phyloP scores from a whole-genome alignment of 2,797 vertebrate species.

The Bryconaethiops microstoma region DNA sequence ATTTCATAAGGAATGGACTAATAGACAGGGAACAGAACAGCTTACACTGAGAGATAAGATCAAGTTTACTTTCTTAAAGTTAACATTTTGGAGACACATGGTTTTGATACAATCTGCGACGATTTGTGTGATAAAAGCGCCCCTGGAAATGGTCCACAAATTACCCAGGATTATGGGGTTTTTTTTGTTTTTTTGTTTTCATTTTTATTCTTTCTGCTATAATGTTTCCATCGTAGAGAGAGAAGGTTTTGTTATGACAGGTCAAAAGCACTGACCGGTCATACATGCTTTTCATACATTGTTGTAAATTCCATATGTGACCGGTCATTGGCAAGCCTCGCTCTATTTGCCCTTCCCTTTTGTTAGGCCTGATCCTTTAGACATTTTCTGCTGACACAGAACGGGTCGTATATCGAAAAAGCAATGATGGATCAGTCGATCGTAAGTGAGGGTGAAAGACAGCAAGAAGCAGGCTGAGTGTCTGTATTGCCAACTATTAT shows the following conservation, averaged over 20 bases:
- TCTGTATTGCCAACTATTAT: slow-evolving; percentile 46
- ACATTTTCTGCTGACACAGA: slow-evolving; percentile 42
- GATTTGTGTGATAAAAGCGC: too few relatives aligned
- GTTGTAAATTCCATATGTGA: slow-evolving; percentile 21
- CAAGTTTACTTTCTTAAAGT: too few relatives aligned
- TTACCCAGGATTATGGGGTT: too few relatives aligned
- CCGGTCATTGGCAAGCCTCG: slow-evolving; percentile 22
- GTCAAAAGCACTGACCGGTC: not conserved
- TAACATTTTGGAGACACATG: too few relatives aligned
- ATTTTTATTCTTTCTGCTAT: not conserved
- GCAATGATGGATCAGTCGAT: slow-evolving; percentile 49
- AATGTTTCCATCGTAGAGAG: not conserved
- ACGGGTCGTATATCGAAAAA: slow-evolving; percentile 46
- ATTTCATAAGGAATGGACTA: not conserved
- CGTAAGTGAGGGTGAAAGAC: slow-evolving; percentile 39
- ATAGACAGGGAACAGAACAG: not conserved
- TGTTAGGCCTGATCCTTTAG: slow-evolving; percentile 28
- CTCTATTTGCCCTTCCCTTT: slow-evolving; percentile 21
- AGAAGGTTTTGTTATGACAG: not conserved
- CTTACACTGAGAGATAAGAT: too few relatives aligned
- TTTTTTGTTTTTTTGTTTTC: not conserved
- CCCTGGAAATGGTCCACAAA: too few relatives aligned
- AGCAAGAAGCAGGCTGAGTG: slow-evolving; percentile 49
- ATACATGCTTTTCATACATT: slow-evolving; percentile 13
- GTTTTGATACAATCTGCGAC: too few relatives aligned